Evolutionary conservation across 2,888 invertebrate species (phyloP), one percentile per base, ranked within the genome.

Genomic region (Tridacna crocea): DNA sequence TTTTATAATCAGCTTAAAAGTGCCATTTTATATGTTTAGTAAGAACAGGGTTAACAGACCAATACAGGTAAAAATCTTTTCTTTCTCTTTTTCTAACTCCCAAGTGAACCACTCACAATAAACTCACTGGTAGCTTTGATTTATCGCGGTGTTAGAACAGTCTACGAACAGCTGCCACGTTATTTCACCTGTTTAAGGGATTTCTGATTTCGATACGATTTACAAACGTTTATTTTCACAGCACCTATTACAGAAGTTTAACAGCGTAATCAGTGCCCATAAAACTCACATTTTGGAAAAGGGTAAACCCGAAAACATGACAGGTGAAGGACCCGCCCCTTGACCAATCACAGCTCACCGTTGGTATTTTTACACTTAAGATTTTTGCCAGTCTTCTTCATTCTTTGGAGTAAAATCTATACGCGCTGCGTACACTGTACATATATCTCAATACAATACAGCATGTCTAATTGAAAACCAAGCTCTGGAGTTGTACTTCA

Each of bases 311-410:
- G 66, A 66, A 36, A 65, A 72, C 60, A 70, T 70, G 74, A 60
- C 74, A 74, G 61, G 61, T 60, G 17, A 26, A 63, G 75, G 75
- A 65, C 63, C 72, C 75, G 75, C 80, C 73, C 74, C 72, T 58
- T 76, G 58, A 66, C 80, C 80, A 80, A 80, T 80, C 80, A 76
- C 51, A 47, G 46, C 47, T 24, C 66, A 17, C 61, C 51, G 22
- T 70, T 51, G 70, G 51, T 70, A 70, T 70, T 26, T 68, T 70
- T 47, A n/a, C 47, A n/a, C 70, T 46, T 10, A 0, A 51, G 51
- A 11, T 47, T 22, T 48, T 48, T 46, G n/a, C 68, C 48, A 1
- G 47, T n/a, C 22, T 3, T 51, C 46, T 47, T 26, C 51, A 51
- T 51, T 51, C 61, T 61, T 24, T 61, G 6, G 61, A 61, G 61